Conservation (phyloP, 2,113 vertebrate genomes). For the Percina caprodes region DNA sequence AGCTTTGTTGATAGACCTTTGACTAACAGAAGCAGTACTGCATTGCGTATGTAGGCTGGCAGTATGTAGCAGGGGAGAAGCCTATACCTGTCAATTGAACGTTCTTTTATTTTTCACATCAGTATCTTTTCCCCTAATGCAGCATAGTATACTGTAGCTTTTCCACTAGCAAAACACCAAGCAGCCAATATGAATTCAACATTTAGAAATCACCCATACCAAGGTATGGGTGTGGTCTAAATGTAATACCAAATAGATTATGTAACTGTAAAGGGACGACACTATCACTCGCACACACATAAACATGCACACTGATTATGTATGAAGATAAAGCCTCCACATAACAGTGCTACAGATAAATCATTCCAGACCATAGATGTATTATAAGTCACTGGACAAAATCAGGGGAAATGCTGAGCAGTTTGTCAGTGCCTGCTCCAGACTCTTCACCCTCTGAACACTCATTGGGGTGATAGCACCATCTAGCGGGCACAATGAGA, state of each 20-base stretch:
- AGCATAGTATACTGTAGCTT: no score
- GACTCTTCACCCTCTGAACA: no score
- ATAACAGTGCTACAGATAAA: background rate
- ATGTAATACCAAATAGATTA: background rate
- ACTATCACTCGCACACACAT: background rate
- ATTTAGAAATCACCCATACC: background rate
- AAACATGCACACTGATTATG: background rate
- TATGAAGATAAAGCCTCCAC: background rate
- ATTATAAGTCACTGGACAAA: no score
- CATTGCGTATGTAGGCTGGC: background rate
- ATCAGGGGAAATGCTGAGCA: no score
- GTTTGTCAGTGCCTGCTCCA: background rate
- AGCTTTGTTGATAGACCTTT: slow-evolving; percentile 3
- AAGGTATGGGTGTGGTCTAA: background rate
- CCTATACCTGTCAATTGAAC: background rate
- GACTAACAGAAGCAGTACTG: background rate
- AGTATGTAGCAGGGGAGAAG: background rate
- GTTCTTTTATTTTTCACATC: background rate
- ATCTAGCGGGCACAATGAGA: background rate
- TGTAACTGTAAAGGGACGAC: background rate
- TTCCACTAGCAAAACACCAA: background rate
- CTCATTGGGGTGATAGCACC: slow-evolving; percentile 19
- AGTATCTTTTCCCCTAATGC: background rate
- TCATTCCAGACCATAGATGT: no score
- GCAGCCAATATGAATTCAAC: background rate